These are phyloP conservation scores for Cebidichthys violaceus DNA, from an alignment of 2,113 vertebrate genomes.

Conservation along the genomic window DNA sequence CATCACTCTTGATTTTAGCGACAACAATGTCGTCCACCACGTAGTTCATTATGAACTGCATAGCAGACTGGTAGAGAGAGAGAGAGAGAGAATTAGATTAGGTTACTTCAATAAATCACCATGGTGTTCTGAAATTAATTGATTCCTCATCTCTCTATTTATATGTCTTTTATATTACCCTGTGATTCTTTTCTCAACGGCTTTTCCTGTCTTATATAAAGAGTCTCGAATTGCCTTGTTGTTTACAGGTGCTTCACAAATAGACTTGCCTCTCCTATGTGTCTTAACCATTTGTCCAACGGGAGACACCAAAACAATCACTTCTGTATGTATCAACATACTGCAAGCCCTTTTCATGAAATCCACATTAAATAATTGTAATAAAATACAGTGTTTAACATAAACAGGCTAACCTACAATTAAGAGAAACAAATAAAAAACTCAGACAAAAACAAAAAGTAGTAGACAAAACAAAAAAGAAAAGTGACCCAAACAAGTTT, in stretches of 20 bases:
- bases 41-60: constrained; percentile 80
- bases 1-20: constrained; percentile 84
- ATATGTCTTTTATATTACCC: too few relatives aligned
- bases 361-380: background rate
- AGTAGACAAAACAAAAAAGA: background rate
- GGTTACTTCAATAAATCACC: background rate
- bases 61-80: constrained; percentile 60
- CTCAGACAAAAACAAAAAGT: too few relatives aligned
- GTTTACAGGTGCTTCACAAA: background rate
- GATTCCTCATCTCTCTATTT: background rate
- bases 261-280: background rate
- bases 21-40: constrained; percentile 69
- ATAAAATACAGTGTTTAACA: background rate
- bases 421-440: background rate
- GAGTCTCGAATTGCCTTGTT: background rate
- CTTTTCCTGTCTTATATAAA: background rate
- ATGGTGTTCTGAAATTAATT: background rate
- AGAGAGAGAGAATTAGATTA: background rate
- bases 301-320: background rate
- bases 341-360: background rate
- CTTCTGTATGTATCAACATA: background rate
- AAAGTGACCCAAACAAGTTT: background rate
- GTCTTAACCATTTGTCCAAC: background rate
- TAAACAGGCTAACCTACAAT: background rate
- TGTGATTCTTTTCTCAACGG: background rate